Evolutionary conservation across 2,888 invertebrate genomes (phyloP).

Genomic region (Pedicia rivosa): DNA sequence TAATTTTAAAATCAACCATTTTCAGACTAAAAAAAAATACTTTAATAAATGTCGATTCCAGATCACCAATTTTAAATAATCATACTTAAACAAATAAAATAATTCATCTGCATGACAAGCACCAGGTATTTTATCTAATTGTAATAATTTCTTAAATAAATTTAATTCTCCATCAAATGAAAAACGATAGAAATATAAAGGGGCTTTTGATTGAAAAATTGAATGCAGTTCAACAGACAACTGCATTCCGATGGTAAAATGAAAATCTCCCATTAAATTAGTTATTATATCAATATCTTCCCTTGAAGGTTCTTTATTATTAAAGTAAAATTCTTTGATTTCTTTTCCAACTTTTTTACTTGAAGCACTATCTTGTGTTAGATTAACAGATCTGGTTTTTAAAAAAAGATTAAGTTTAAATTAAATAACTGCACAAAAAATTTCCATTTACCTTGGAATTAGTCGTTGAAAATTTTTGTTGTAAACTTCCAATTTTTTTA

Average conservation of each 20-base stretch:
- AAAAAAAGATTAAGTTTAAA: neutral
- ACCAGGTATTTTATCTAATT: constrained; percentile 32
- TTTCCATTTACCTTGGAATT: constrained; percentile 16
- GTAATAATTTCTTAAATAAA: constrained; percentile 32
- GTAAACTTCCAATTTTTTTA: constrained; percentile 17
- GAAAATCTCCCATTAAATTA: constrained; percentile 34
- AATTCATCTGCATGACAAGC: constrained; percentile 44
- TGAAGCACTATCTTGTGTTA: constrained; percentile 14
- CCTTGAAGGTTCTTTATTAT: constrained; percentile 22
- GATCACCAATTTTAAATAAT: neutral
- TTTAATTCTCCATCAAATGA: constrained; percentile 38
- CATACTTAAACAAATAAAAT: constrained; percentile 36
- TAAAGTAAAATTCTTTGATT: constrained; percentile 32
- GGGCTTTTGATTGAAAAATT: constrained; percentile 19
- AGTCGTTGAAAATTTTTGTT: constrained; percentile 21
- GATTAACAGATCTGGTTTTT: constrained; percentile 18
- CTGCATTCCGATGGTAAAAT: constrained; percentile 21
- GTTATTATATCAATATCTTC: constrained; percentile 31
- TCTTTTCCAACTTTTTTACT: constrained; percentile 15
- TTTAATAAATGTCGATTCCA: neutral
- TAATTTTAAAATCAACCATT: constrained; percentile 5
- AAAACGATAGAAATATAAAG: constrained; percentile 41
- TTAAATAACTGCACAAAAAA: too few relatives aligned
- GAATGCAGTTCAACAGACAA: constrained; percentile 20
- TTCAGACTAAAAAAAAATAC: neutral